phyloP scores from a whole-genome alignment of 2,113 vertebrate genomes.

The Austrofundulus limnaeus region DNA sequence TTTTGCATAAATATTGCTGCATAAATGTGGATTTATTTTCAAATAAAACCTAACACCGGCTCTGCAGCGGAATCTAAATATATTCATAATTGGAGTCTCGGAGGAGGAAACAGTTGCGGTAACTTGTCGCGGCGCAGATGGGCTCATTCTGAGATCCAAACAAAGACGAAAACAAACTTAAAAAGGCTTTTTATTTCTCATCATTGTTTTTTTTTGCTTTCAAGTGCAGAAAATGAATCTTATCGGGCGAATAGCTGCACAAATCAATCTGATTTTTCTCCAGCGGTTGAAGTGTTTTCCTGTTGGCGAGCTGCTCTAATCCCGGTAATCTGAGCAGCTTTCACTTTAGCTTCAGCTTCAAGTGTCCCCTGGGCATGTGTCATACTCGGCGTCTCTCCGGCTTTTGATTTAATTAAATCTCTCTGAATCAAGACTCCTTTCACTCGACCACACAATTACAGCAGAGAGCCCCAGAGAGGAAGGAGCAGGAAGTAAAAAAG shows the following conservation, averaged over 20 bases:
- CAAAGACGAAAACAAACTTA: conserved; percentile 22
- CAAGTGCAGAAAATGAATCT: conserved; percentile 30
- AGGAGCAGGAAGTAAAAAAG: conserved; percentile 18
- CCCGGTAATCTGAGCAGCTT: conserved; percentile 39
- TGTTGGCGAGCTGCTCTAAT: conserved; percentile 8
- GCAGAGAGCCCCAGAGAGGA: conserved; percentile 58
- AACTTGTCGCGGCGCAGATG: conserved; percentile 37
- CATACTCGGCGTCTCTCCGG: conserved; percentile 41
- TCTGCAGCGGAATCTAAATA: conserved; percentile 30
- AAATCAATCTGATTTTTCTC: neutral
- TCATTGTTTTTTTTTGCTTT: conserved; percentile 6
- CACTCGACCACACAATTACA: conserved; percentile 71
- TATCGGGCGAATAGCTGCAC: neutral
- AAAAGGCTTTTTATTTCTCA: conserved; percentile 14
- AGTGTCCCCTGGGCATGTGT: conserved; percentile 26
- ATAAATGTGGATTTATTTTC: conserved; percentile 16
- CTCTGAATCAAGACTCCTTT: conserved; percentile 65
- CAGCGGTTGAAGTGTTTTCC: conserved; percentile 13
- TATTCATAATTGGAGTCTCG: conserved; percentile 31
- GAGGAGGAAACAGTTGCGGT: conserved; percentile 3
- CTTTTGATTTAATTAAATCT: conserved; percentile 70
- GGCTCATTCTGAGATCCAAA: conserved; percentile 42
- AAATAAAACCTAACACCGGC: conserved; percentile 27
- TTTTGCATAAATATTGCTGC: conserved; percentile 13
- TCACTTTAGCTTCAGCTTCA: conserved; percentile 22